Percentiles rank a stretch among this genome's conserved stretches.
phyloP scores from a whole-genome alignment of 2,888 invertebrate genomes.

The Leptinotarsa rubiginosa region DNA sequence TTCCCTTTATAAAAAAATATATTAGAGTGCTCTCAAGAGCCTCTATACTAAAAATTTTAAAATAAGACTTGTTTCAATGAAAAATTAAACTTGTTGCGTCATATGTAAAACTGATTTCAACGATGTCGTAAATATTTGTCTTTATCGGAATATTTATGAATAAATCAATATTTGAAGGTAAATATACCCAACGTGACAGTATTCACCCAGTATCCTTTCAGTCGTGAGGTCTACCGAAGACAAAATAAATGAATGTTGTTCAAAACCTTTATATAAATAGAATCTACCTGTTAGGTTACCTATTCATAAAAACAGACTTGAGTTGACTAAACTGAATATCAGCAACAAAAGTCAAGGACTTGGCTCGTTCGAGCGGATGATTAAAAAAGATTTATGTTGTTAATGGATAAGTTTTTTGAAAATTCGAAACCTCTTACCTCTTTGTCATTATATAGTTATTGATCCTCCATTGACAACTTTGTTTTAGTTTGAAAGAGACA shows the following conservation, averaged over 20 bases:
- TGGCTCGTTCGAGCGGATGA: conserved; percentile 27
- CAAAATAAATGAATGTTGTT: conserved; percentile 11
- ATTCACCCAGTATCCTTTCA: conserved; percentile 7
- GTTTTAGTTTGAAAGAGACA: too few relatives aligned
- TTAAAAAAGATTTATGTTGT: conserved; percentile 20
- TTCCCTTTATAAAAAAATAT: too few relatives aligned
- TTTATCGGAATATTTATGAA: not conserved
- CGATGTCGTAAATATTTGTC: not conserved
- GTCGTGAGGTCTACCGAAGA: not conserved
- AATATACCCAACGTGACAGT: not conserved
- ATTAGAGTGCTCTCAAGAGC: too few relatives aligned
- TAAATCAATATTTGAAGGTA: not conserved
- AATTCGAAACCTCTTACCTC: not conserved
- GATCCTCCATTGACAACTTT: not conserved
- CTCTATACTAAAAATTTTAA: too few relatives aligned
- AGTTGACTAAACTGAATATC: conserved; percentile 34
- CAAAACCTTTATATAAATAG: conserved; percentile 50
- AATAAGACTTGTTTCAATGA: too few relatives aligned
- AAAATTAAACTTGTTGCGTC: too few relatives aligned
- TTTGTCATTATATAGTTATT: not conserved
- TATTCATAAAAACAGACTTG: conserved; percentile 22
- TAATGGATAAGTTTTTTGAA: not conserved
- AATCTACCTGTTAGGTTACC: conserved; percentile 50
- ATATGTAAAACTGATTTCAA: too few relatives aligned
- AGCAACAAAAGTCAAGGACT: conserved; percentile 37